These are phyloP conservation scores for Palythoa caribaeorum DNA, from an alignment of 92 coral and sea anemone species.

Conservation along the genomic window DNA sequence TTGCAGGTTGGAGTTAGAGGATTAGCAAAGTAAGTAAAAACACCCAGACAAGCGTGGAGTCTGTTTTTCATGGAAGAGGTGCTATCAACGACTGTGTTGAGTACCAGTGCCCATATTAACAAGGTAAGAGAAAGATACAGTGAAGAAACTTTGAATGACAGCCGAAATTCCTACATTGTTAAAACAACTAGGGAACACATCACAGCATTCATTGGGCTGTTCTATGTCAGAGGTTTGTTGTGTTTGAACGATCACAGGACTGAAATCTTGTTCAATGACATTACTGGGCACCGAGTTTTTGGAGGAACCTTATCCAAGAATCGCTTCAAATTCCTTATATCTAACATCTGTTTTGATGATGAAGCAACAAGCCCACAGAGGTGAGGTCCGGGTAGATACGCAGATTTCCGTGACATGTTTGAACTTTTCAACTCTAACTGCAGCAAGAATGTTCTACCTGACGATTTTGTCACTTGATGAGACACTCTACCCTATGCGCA, in stretches of 20 bases:
- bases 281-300: not conserved
- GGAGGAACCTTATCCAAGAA: not conserved
- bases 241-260: not conserved
- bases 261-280: not conserved
- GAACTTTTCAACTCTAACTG: not conserved
- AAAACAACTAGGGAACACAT: not conserved
- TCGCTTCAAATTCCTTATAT: not conserved
- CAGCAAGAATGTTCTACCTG: not conserved
- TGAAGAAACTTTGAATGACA: not conserved
- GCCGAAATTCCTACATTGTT: not conserved
- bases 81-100: not conserved
- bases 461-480: not conserved
- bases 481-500: not conserved
- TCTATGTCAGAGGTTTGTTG: not conserved
- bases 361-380: not conserved
- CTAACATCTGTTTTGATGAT: not conserved
- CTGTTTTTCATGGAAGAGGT: not conserved
- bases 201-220: conserved; percentile 1
- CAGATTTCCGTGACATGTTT: not conserved
- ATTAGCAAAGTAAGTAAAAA: not conserved
- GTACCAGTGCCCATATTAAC: not conserved
- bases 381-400: not conserved
- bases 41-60: not conserved
- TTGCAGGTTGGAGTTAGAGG: not conserved
- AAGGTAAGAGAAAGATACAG: not conserved